Conservation (phyloP, 1,140 invertebrate genomes). For the Pantala flavescens region DNA sequence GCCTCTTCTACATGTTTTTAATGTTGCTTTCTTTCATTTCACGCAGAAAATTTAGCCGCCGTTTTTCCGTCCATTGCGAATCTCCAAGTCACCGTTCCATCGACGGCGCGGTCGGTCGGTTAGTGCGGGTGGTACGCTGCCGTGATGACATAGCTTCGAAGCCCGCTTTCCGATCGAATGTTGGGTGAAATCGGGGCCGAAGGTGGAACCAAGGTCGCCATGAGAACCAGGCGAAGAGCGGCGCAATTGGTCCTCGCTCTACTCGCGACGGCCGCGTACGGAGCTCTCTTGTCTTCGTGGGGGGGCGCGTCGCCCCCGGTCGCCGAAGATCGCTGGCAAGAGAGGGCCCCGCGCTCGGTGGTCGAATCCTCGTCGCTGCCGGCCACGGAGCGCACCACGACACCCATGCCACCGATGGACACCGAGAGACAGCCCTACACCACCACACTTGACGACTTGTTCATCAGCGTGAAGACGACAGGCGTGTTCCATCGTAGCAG, state of each 20-base stretch:
- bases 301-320: background rate
- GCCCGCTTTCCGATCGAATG: background rate
- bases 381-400: background rate
- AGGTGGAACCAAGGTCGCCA: background rate
- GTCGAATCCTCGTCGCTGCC: background rate
- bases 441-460: conserved; percentile 69
- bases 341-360: conserved; percentile 25
- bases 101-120: no score
- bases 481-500: conserved; percentile 73
- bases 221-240: background rate
- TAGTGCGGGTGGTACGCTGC: no score
- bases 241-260: background rate
- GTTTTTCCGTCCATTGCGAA: no score
- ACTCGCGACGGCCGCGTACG: background rate
- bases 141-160: no score
- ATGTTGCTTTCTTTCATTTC: no score
- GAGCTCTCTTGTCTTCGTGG: background rate
- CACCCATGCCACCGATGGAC: conserved; percentile 29
- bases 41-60: no score
- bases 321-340: conserved; percentile 23
- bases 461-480: conserved; percentile 91
- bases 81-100: no score
- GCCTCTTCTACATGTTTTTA: no score
- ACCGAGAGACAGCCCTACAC: conserved; percentile 43
- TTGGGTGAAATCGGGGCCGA: background rate